phyloP scores from a whole-genome alignment of 2,888 invertebrate genomes.

The Tetanocera ferruginea region DNA sequence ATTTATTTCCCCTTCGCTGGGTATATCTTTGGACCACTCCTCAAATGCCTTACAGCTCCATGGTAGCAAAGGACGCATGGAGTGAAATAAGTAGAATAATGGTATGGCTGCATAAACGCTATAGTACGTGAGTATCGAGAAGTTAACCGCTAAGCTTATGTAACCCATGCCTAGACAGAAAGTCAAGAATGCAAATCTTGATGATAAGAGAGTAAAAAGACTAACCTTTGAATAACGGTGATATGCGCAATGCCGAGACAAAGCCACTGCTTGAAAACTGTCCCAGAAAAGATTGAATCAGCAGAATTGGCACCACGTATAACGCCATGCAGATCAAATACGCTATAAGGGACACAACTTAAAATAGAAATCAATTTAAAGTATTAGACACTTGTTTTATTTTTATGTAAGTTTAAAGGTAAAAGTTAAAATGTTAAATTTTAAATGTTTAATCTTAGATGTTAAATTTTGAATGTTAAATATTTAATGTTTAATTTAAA shows the following conservation, averaged over 20 bases:
- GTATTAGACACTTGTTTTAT: too few relatives aligned
- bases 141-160: constrained; percentile 82
- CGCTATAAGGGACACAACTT: constrained; percentile 48
- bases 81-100: constrained; percentile 81
- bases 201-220: too few relatives aligned
- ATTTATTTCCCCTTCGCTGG: too few relatives aligned
- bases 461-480: too few relatives aligned
- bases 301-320: constrained; percentile 86
- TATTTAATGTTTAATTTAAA: too few relatives aligned
- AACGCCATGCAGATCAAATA: constrained; percentile 76
- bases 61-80: constrained; percentile 77
- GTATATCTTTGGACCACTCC: constrained; percentile 43
- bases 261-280: too few relatives aligned
- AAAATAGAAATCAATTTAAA: too few relatives aligned
- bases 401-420: too few relatives aligned
- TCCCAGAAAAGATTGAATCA: too few relatives aligned
- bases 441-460: too few relatives aligned
- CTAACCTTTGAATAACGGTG: constrained; percentile 89
- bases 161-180: constrained; percentile 83
- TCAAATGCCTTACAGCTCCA: constrained; percentile 81
- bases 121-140: constrained; percentile 84
- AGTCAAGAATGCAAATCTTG: neutral
- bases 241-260: too few relatives aligned
- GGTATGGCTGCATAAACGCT: constrained; percentile 87
- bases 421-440: too few relatives aligned